phyloP scores from a whole-genome alignment of 2,113 vertebrate species.

The Glaucidium brasilianum region DNA sequence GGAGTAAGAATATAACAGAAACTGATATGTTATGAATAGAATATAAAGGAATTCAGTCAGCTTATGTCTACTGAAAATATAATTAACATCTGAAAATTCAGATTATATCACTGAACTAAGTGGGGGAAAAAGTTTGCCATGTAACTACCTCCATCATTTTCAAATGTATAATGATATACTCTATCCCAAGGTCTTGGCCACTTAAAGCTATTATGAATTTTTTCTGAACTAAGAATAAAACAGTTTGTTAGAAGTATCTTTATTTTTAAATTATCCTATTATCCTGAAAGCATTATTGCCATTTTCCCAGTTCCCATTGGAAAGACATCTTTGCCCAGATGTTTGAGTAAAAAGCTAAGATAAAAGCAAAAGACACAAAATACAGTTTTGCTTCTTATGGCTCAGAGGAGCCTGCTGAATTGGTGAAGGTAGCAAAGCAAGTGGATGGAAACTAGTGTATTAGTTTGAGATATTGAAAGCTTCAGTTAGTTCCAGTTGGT shows the following conservation, averaged over 20 bases:
- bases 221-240: background rate
- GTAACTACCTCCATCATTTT: background rate
- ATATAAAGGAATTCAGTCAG: background rate
- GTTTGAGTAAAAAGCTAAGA: background rate
- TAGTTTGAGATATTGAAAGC: background rate
- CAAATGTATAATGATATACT: background rate
- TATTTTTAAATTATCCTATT: background rate
- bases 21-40: background rate
- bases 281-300: background rate
- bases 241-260: background rate
- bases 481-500: background rate
- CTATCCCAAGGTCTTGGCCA: background rate
- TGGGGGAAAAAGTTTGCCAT: background rate
- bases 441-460: background rate
- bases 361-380: background rate
- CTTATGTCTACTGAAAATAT: background rate
- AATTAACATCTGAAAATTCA: background rate
- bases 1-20: conserved; percentile 68
- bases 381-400: background rate
- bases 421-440: background rate
- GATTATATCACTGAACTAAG: background rate
- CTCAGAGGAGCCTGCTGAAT: background rate
- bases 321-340: background rate
- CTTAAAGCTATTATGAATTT: background rate
- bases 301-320: background rate